Conservation (phyloP, 2,888 invertebrate species). For the Athalia circularis region DNA sequence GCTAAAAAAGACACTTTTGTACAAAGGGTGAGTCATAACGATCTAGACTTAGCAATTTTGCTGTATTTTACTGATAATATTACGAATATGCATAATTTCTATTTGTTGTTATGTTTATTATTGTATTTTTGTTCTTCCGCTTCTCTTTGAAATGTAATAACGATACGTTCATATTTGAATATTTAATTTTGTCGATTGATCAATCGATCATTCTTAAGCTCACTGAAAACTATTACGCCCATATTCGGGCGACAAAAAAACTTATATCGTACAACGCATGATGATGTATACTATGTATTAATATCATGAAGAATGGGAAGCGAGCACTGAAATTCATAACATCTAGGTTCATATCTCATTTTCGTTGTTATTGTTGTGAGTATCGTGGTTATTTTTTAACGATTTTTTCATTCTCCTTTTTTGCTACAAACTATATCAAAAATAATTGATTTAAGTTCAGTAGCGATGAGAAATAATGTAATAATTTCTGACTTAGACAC, state of each 20-base stretch:
- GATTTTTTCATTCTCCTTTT: background rate
- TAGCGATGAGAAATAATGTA: conserved; percentile 24
- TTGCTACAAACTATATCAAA: background rate
- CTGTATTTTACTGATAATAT: conserved; percentile 32
- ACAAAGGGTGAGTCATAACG: conserved; percentile 30
- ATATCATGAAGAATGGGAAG: no score
- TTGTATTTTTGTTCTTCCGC: background rate
- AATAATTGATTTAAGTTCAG: conserved; percentile 16
- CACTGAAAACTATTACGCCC: no score
- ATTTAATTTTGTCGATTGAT: no score
- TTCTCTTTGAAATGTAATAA: conserved; percentile 1
- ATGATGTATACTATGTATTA: no score
- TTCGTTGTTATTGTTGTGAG: no score
- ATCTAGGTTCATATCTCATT: no score
- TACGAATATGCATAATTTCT: conserved; percentile 3
- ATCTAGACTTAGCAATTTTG: conserved; percentile 1
- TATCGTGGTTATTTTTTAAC: background rate
- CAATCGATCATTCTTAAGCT: no score
- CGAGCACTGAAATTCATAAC: no score
- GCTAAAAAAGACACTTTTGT: conserved; percentile 7
- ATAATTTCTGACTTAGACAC: conserved; percentile 34
- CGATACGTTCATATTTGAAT: no score
- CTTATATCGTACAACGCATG: no score
- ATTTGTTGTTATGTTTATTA: conserved; percentile 19
- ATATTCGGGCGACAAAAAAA: no score